phyloP scores from a whole-genome alignment of 92 coral and sea anemone species.

The Blastomussa wellsi region DNA sequence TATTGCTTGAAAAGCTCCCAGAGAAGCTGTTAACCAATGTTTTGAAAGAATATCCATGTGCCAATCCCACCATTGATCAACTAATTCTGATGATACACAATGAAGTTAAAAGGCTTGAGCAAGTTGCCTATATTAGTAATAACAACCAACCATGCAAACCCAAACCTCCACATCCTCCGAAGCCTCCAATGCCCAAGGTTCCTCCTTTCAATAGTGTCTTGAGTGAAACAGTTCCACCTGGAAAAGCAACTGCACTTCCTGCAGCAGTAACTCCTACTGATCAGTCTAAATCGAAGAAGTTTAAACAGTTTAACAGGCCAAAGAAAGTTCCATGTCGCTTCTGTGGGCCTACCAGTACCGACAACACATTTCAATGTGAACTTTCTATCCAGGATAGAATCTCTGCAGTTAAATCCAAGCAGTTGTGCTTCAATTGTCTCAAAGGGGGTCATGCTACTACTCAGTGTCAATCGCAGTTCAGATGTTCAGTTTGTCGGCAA shows the following conservation, averaged over 20 bases:
- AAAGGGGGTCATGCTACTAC: slow-evolving; percentile 29
- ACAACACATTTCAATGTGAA: slow-evolving; percentile 58
- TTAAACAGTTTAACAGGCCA: slow-evolving; percentile 45
- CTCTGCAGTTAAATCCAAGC: slow-evolving; percentile 49
- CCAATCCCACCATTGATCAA: no score
- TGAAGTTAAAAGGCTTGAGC: no score
- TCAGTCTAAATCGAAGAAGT: slow-evolving; percentile 41
- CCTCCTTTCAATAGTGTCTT: not conserved
- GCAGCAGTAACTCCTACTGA: slow-evolving; percentile 14
- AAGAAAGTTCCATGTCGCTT: slow-evolving; percentile 49
- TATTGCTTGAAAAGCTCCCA: no score
- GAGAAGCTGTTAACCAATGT: no score
- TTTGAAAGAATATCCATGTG: no score
- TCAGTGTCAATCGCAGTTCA: slow-evolving; percentile 42
- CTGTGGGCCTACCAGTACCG: slow-evolving; percentile 35
- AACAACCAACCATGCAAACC: slow-evolving; percentile 5
- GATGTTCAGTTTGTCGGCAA: slow-evolving; percentile 47
- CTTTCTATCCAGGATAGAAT: slow-evolving; percentile 42
- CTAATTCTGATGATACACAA: no score
- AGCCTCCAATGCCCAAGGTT: slow-evolving; percentile 21
- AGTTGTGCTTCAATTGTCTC: slow-evolving; percentile 53
- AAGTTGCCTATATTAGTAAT: slow-evolving; percentile 47
- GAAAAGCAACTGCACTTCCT: slow-evolving; percentile 40
- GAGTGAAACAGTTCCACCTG: slow-evolving; percentile 16
- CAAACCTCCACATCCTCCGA: slow-evolving; percentile 14